Conservation (phyloP, 23 tunicate genomes). For the Clavelina lepadiformis region DNA sequence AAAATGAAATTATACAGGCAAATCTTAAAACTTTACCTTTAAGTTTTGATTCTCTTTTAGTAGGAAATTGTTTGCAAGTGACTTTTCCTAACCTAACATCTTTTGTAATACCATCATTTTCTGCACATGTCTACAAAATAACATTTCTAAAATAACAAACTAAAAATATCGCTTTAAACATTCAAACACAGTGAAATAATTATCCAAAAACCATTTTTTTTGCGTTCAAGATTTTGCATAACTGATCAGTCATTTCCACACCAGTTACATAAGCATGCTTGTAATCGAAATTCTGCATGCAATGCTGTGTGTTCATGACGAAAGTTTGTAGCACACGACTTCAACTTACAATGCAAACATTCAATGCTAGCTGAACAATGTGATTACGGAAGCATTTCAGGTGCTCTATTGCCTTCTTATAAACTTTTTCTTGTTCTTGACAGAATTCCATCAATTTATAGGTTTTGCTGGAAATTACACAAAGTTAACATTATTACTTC, state of each 20-base stretch:
- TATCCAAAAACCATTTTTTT: too few species aligned
- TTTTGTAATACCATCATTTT: slow-evolving; percentile 57
- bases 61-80: slow-evolving; percentile 36
- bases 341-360: slow-evolving; percentile 43
- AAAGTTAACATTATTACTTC: too few species aligned
- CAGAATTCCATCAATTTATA: slow-evolving; percentile 65
- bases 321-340: neutral
- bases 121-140: slow-evolving; percentile 35
- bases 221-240: neutral
- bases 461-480: slow-evolving; percentile 43
- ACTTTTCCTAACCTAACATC: slow-evolving; percentile 65
- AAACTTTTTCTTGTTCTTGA: slow-evolving; percentile 29
- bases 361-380: slow-evolving; percentile 26
- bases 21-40: too few species aligned
- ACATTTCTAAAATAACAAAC: too few species aligned
- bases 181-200: too few species aligned
- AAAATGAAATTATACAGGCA: too few species aligned
- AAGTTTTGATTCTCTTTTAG: neutral
- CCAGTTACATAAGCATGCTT: too few species aligned
- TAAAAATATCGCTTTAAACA: too few species aligned
- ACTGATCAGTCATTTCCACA: neutral
- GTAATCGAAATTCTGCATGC: too few species aligned
- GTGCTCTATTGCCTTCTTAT: slow-evolving; percentile 11
- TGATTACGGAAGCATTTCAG: slow-evolving; percentile 28
- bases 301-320: too few species aligned